Conservation (phyloP, 2,113 vertebrate species). For the Capreolus pygargus region DNA sequence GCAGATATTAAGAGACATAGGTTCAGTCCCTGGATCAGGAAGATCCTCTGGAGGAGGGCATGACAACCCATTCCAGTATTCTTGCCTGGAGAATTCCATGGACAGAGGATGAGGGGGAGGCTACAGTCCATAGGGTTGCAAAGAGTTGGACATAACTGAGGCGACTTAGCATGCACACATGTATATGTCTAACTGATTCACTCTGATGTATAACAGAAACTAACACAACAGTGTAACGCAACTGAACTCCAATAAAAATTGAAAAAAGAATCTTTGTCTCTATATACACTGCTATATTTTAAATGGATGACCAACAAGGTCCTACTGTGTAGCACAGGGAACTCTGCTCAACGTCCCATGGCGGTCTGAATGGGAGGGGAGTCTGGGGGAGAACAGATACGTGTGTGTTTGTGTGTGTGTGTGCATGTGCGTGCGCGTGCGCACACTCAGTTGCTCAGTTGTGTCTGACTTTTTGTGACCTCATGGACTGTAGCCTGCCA, state of each 20-base stretch:
- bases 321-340: neutral
- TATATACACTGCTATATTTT: neutral
- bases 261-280: neutral
- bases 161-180: fast-evolving
- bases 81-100: neutral
- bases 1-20: neutral
- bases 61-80: neutral
- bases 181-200: neutral
- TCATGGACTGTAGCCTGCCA: fast-evolving
- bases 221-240: neutral
- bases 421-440: too few species aligned
- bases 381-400: neutral
- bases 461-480: neutral
- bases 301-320: neutral
- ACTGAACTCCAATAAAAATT: neutral
- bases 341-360: neutral
- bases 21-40: neutral
- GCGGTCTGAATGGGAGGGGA: neutral
- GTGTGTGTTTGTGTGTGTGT: neutral
- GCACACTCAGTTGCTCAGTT: fast-evolving
- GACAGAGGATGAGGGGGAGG: neutral
- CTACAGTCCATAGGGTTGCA: neutral
- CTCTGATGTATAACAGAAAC: neutral
- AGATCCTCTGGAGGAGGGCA: neutral
- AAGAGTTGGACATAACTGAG: neutral